These are phyloP conservation scores for Micoletzkya japonica DNA, from an alignment of 2,888 invertebrate genomes.

Conservation along the genomic window DNA sequence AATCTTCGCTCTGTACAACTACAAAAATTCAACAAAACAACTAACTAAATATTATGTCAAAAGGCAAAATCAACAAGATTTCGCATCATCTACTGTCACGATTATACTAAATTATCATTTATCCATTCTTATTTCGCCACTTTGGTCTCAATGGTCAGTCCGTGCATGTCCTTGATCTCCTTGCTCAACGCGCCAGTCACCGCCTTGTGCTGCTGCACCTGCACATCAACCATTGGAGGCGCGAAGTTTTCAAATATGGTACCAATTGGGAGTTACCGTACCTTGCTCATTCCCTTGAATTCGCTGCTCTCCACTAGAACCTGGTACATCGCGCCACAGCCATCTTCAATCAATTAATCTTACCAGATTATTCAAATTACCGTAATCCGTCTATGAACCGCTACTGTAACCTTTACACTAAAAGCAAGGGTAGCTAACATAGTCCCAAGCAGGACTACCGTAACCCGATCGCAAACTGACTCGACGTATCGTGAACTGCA, in stretches of 20 bases:
- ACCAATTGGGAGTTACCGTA: constrained; percentile 39
- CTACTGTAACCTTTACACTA: not conserved
- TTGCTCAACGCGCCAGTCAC: constrained; percentile 70
- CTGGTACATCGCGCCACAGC: constrained; percentile 67
- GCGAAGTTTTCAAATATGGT: not conserved
- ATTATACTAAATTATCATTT: too few relatives aligned
- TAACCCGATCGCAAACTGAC: constrained; percentile 41
- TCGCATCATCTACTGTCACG: too few relatives aligned
- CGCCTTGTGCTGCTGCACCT: constrained; percentile 51
- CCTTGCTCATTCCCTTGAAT: constrained; percentile 65
- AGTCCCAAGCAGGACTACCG: not conserved
- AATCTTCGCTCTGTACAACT: too few relatives aligned
- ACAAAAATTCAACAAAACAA: too few relatives aligned
- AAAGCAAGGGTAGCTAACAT: not conserved
- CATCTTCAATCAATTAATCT: constrained; percentile 60
- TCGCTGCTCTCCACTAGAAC: constrained; percentile 65
- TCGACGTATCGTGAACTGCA: constrained; percentile 65
- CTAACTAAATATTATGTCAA: too few relatives aligned
- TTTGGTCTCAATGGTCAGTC: constrained; percentile 77
- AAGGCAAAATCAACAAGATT: too few relatives aligned
- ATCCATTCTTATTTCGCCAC: too few relatives aligned
- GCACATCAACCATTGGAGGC: not conserved
- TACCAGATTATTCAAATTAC: not conserved
- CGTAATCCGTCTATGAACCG: not conserved
- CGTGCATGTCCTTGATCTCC: constrained; percentile 83